Conservation (phyloP, 2,113 vertebrate genomes). For the Dipodomys stephensi region DNA sequence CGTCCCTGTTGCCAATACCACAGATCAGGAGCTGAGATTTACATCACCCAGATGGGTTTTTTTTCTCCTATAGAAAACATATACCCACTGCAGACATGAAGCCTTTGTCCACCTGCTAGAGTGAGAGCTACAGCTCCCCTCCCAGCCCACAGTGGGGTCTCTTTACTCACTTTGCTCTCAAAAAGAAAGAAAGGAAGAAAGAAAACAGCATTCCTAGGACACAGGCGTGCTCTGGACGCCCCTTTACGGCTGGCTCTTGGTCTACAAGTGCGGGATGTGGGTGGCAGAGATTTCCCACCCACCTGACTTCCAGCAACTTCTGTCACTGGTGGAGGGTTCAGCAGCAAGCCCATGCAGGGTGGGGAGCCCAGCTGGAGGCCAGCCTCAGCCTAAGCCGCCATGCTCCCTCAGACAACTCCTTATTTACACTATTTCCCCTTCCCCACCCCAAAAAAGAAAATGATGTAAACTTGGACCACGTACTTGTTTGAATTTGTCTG, state of each 20-base stretch:
- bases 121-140: background rate
- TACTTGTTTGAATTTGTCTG: background rate
- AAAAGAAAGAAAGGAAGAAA: too few species aligned
- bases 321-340: background rate
- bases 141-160: background rate
- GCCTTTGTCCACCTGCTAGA: background rate
- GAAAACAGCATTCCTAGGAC: conserved; percentile 48
- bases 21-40: background rate
- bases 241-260: background rate
- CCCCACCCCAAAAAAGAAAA: background rate
- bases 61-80: background rate
- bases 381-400: background rate
- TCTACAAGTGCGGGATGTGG: background rate
- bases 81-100: background rate
- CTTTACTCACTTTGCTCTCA: background rate
- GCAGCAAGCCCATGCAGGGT: too few species aligned
- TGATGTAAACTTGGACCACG: background rate
- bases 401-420: background rate
- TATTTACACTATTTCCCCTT: background rate
- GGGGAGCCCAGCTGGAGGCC: background rate
- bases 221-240: background rate
- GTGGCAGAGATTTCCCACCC: background rate
- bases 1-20: background rate
- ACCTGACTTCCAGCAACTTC: background rate
- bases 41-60: background rate